Evolutionary conservation across 2,797 vertebrate species (phyloP), one percentile per base, ranked within the genome.

Genomic region (Sebastes steindachneri): DNA sequence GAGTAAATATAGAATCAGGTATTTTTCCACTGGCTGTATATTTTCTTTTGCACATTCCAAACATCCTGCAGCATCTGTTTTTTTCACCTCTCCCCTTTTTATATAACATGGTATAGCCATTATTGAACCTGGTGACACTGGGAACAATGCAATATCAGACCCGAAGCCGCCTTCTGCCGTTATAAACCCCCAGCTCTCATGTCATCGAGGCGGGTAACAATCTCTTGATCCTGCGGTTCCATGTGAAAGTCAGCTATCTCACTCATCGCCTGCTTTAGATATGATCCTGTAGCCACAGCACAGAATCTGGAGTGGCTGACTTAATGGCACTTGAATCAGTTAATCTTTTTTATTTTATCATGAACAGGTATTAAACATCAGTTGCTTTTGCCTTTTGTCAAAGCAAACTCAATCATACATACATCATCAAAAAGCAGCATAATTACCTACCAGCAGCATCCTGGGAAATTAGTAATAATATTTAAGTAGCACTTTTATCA

Each of bases 181-280:
- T 19, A 31, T 51, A 65, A 55, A 57, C 55, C 63, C 19, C 31
- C 23, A 68, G 65, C 73, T 75, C 51, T 77, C 71, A 19, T 66
- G 64, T 77, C 60, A 48, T 3, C 23, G 48, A 79, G 48, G 48
- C 19, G 17, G 58, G 62, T 33, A 53, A 6, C 60, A 60, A 19
- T 57, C 68, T 71, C 51, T 77, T 89, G 63, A 66, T 87, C 59
- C 72, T 31, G 41, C 5, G 53, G 81, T 89, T 82, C 60, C 68
- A 59, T 80, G 37, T 82, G 75, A 68, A 60, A 68, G n/a, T 37
- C 67, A 53, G n/a, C 12, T 9, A 31, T 65, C 66, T 85, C 68
- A 88, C 85, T 91, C 87, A 83, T 85, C 85, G 63, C 68, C 63
- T 80, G 41, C 68, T 77, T 77, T 74, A 78, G 41, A 74, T 73